A percentile compares a stretch with the other conserved stretches of the same genome.
Evolutionary conservation across 1,140 invertebrate species (phyloP).

Genomic region (Oryzaephilus surinamensis): DNA sequence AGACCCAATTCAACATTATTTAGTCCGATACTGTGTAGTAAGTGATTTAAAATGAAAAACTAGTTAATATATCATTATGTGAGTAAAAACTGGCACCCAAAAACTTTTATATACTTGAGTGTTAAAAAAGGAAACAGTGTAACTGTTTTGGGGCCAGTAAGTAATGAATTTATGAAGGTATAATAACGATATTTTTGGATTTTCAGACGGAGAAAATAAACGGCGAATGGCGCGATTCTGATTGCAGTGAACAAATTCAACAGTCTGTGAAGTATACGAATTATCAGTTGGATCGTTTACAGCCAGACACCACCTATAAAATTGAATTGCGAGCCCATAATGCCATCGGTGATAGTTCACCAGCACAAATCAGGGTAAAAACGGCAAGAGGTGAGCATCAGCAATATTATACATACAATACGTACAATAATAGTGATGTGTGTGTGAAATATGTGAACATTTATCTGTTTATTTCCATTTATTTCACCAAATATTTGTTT

Average conservation of each 20-base stretch:
- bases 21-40: constrained; percentile 70
- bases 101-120: no score
- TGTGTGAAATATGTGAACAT: constrained; percentile 5
- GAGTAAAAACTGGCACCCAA: no score
- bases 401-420: constrained; percentile 34
- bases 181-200: not conserved
- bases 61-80: no score
- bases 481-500: not conserved
- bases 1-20: constrained; percentile 73
- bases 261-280: constrained; percentile 48
- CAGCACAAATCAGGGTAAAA: constrained; percentile 63
- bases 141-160: no score
- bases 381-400: constrained; percentile 72
- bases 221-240: constrained; percentile 49
- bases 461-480: constrained; percentile 1
- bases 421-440: constrained; percentile 9
- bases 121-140: no score
- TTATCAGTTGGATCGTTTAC: constrained; percentile 54
- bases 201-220: constrained; percentile 33
- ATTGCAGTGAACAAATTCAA: constrained; percentile 46
- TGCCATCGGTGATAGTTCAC: constrained; percentile 64
- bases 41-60: constrained; percentile 31
- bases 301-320: constrained; percentile 66
- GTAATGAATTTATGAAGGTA: not conserved
- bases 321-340: constrained; percentile 79